Evolutionary conservation across 2,113 vertebrate genomes (phyloP).

Genomic region (Brienomyrus brachyistius): DNA sequence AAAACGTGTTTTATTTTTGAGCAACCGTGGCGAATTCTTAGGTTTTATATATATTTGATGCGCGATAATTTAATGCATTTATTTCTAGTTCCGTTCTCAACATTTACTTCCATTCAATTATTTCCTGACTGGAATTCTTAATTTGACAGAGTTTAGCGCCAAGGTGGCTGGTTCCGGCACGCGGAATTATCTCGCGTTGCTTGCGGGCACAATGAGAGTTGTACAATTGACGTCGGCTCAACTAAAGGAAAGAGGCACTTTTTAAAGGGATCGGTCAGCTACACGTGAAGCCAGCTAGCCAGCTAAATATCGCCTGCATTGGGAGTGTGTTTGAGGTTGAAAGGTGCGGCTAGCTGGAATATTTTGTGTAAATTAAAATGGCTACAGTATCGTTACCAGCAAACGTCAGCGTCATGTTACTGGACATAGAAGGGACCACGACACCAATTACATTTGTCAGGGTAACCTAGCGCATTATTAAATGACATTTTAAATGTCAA

Average conservation of each 20-base stretch:
- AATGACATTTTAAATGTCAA: neutral
- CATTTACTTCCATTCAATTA: neutral
- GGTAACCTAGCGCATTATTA: slow-evolving; percentile 51
- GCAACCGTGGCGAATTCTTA: neutral
- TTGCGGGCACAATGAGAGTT: neutral
- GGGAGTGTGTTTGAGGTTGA: neutral
- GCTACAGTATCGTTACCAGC: slow-evolving; percentile 67
- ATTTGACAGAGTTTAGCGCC: neutral
- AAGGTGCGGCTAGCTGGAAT: neutral
- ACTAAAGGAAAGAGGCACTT: neutral
- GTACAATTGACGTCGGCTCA: slow-evolving; percentile 12
- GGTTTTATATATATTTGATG: neutral
- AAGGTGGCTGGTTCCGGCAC: neutral
- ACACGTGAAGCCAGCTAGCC: slow-evolving; percentile 13
- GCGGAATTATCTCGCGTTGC: neutral
- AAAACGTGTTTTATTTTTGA: neutral
- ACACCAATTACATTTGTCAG: slow-evolving; percentile 91
- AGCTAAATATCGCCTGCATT: neutral
- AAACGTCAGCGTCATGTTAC: slow-evolving; percentile 66
- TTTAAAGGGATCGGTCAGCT: slow-evolving; percentile 19
- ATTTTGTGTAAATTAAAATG: slow-evolving; percentile 58
- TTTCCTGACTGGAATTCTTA: neutral
- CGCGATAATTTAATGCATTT: neutral
- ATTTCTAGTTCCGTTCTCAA: neutral
- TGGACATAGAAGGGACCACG: slow-evolving; percentile 91